Evolutionary conservation across 2,888 invertebrate genomes (phyloP), one percentile per base, ranked within the genome.

Genomic region (Andrena camellia): DNA sequence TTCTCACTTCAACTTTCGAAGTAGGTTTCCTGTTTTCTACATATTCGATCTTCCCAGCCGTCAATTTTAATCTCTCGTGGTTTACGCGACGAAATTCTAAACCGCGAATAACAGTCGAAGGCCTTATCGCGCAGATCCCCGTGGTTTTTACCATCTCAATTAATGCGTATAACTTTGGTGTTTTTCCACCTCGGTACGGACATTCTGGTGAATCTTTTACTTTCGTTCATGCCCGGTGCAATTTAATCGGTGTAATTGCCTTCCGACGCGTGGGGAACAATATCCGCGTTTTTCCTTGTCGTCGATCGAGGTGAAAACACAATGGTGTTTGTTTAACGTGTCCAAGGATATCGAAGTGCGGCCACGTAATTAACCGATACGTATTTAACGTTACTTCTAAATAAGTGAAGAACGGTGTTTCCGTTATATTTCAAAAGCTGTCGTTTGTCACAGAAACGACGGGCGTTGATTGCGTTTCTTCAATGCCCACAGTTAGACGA

Each of bases 1-100:
- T 42, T 31, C 31, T 29, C 20, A 2, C 31, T 2, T 29, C 6
- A 67, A 23, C 23, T 35, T 31, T 42, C 33, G 13, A 23, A 35
- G 31, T 48, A 31, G 10, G 63, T 63, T 75, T 87, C 78, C 78
- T 81, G 74, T 85, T 80, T 75, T 60, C 5, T 48, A 54, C 17
- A n/a, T 0, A 8, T 5, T 26, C 29, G 23, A 35, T 70, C 57
- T 42, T 64, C 60, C 31, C 17, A 67, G 68, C 66, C 50, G 26
- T 60, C 20, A 17, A 20, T 57, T 73, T 66, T 72, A 79, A 85
- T 81, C 81, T 31, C 50, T 13, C 20, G 75, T 13, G 81, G 85
- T 88, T 86, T 80, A 63, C 50, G 68, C 20, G 69, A 29, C 7
- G 52, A 72, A 80, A 77, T 35, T 76, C 35, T 54, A 42, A 35